Percentiles rank a stretch among this genome's conserved stretches.
These are phyloP conservation scores for Odontamblyopus lacepedii DNA, from an alignment of 2,797 vertebrate species.

Conservation along the genomic window DNA sequence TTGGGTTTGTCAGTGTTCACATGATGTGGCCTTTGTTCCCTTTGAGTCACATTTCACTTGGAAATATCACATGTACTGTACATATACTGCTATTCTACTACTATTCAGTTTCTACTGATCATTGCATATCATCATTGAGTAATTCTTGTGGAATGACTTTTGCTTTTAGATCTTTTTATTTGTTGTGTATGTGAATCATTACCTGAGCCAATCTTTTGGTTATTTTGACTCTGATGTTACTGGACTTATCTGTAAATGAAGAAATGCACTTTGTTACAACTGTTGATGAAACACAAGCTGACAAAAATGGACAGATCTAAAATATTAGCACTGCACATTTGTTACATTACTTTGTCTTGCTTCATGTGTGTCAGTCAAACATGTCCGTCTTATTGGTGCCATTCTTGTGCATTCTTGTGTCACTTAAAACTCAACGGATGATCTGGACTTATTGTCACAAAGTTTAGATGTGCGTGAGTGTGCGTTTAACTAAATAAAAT, in stretches of 20 bases:
- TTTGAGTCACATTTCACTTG: slow-evolving; percentile 21
- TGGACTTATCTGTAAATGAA: slow-evolving; percentile 14
- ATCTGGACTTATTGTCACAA: slow-evolving; percentile 52
- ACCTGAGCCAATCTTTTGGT: slow-evolving; percentile 41
- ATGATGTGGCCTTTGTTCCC: slow-evolving; percentile 48
- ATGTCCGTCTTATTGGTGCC: slow-evolving; percentile 74
- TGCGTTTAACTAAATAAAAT: slow-evolving; percentile 67
- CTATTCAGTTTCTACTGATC: slow-evolving; percentile 56
- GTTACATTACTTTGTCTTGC: slow-evolving; percentile 52
- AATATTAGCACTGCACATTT: slow-evolving; percentile 46
- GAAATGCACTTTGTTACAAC: slow-evolving; percentile 42
- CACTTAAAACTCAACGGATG: slow-evolving; percentile 65
- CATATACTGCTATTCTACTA: slow-evolving; percentile 49
- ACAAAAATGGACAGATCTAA: slow-evolving; percentile 23
- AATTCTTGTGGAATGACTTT: slow-evolving; percentile 50
- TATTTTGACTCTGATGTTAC: background rate
- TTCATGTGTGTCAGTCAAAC: slow-evolving; percentile 65
- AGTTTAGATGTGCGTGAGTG: slow-evolving; percentile 68
- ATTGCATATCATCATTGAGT: slow-evolving; percentile 36
- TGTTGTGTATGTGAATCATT: slow-evolving; percentile 58
- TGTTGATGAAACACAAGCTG: slow-evolving; percentile 19
- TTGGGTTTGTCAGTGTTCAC: slow-evolving; percentile 21
- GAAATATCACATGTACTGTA: slow-evolving; percentile 63
- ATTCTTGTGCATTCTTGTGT: slow-evolving; percentile 74
- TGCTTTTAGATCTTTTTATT: slow-evolving; percentile 52